Conservation (phyloP, 2,888 invertebrate genomes). For the Prosapia bicincta region DNA sequence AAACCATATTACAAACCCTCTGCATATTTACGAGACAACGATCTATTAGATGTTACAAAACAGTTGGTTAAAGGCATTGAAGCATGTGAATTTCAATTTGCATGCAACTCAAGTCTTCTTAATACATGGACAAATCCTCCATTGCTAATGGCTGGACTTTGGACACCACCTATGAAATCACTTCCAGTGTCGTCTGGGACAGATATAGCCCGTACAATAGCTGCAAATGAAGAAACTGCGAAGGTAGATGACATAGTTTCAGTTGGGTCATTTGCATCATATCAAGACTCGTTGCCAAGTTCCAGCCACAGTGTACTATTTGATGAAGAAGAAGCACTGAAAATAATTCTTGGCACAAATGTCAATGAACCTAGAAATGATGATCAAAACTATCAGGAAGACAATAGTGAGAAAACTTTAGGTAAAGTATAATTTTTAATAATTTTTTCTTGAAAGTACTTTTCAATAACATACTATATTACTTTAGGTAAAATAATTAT, state of each 20-base stretch:
- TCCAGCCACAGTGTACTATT: conserved; percentile 5
- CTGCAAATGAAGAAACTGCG: conserved; percentile 20
- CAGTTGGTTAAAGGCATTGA: conserved; percentile 74
- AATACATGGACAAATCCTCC: conserved; percentile 88
- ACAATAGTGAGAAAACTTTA: neutral
- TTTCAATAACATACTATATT: no score
- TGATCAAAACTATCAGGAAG: neutral
- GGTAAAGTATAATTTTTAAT: neutral
- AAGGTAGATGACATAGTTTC: conserved; percentile 23
- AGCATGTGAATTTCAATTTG: conserved; percentile 61
- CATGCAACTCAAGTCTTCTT: conserved; percentile 79
- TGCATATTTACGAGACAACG: conserved; percentile 79
- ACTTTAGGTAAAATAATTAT: no score
- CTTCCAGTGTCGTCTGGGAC: conserved; percentile 56
- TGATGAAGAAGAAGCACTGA: conserved; percentile 68
- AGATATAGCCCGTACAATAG: conserved; percentile 66
- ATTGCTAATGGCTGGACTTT: conserved; percentile 77
- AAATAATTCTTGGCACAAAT: conserved; percentile 56
- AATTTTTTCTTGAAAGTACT: no score
- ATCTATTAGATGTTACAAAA: conserved; percentile 74
- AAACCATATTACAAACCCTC: conserved; percentile 78
- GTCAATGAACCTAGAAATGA: conserved; percentile 40
- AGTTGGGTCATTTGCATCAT: conserved; percentile 25
- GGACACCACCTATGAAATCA: conserved; percentile 74
- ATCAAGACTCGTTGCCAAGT: neutral